Percentiles rank a stretch among this genome's conserved stretches.
Conservation (phyloP, 2,888 invertebrate species). For the Drosophila subsilvestris region DNA sequence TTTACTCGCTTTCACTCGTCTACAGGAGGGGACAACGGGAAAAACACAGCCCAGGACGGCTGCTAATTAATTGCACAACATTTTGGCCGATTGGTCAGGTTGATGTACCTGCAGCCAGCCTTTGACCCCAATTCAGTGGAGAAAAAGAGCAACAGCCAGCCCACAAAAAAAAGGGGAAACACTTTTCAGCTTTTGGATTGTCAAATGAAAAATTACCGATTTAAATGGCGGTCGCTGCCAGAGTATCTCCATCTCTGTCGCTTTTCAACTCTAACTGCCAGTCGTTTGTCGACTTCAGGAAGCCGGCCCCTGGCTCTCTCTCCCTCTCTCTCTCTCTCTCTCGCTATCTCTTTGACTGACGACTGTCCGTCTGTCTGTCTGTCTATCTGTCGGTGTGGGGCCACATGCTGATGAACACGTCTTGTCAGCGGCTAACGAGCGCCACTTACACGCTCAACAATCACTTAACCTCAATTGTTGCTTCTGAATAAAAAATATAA, state of each 20-base stretch:
- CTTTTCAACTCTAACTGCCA: conserved; percentile 57
- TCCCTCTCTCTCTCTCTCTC: conserved; percentile 4
- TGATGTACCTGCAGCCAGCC: conserved; percentile 46
- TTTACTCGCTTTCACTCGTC: conserved; percentile 8
- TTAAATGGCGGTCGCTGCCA: conserved; percentile 58
- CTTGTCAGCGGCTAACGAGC: conserved; percentile 73
- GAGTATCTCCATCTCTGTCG: conserved; percentile 18
- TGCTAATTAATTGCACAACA: conserved; percentile 66
- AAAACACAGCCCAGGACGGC: conserved; percentile 17
- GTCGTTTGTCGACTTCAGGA: conserved; percentile 64
- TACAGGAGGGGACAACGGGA: not conserved
- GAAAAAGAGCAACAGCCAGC: not conserved
- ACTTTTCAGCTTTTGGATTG: conserved; percentile 49
- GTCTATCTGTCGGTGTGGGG: conserved; percentile 37
- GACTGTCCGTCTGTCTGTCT: conserved; percentile 19
- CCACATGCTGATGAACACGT: conserved; percentile 71
- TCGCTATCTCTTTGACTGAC: conserved; percentile 18
- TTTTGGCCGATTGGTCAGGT: conserved; percentile 56
- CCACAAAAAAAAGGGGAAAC: conserved; percentile 12
- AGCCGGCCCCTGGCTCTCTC: conserved; percentile 18
- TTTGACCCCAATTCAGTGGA: not conserved
- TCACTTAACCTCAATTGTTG: conserved; percentile 74
- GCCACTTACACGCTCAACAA: conserved; percentile 72
- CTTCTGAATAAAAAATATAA: conserved; percentile 52
- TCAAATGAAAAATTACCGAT: conserved; percentile 64